phyloP scores from a whole-genome alignment of 2,113 vertebrate species.

The Telmatochromis sp. region DNA sequence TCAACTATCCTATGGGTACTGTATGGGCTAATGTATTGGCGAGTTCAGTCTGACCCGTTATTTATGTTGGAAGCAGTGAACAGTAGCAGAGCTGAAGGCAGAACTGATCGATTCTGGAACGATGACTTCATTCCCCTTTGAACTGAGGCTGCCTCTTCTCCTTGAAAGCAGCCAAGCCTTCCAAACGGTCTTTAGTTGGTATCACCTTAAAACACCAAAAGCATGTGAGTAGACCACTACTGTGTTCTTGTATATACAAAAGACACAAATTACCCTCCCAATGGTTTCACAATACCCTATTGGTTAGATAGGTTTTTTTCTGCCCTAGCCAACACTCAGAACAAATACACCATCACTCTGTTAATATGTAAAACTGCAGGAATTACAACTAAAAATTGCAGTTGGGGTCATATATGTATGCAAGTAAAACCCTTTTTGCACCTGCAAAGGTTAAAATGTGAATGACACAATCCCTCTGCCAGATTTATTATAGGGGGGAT shows the following conservation, averaged over 20 bases:
- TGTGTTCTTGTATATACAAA: not conserved
- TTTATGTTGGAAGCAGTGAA: constrained; percentile 34
- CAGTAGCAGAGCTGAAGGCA: constrained; percentile 15
- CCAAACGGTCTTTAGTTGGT: constrained; percentile 92
- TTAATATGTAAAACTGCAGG: not conserved
- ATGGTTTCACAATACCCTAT: not conserved
- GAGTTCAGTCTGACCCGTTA: not conserved
- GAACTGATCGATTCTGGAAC: not conserved
- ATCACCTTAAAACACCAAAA: constrained; percentile 80
- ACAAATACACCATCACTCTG: not conserved
- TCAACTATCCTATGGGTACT: not conserved
- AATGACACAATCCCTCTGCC: accelerated
- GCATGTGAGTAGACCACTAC: not conserved
- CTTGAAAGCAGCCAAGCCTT: constrained; percentile 94
- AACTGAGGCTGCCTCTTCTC: constrained; percentile 88
- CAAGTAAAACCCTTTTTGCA: not conserved
- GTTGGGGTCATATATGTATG: not conserved
- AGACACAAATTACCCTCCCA: not conserved
- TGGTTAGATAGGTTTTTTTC: not conserved
- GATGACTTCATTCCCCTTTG: constrained; percentile 82
- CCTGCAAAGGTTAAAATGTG: not conserved
- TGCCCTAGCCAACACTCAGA: not conserved
- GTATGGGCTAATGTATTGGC: not conserved
- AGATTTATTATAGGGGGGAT: not conserved
- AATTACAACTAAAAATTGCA: not conserved